These are phyloP conservation scores for Oreohelix idahoensis DNA, from an alignment of 1,140 invertebrate genomes.

Conservation along the genomic window DNA sequence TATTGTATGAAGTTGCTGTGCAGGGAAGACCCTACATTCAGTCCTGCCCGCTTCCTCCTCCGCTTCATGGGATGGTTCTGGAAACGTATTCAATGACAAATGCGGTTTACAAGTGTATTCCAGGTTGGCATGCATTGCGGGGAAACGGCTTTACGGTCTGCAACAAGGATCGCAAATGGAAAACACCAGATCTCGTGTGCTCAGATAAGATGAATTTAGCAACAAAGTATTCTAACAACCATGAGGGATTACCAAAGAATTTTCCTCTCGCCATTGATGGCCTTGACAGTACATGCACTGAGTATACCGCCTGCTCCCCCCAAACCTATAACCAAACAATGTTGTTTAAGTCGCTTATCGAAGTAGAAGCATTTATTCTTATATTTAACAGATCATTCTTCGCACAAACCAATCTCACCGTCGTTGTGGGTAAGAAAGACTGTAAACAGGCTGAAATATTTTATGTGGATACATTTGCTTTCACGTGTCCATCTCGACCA, in stretches of 20 bases:
- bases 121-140: not conserved
- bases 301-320: not conserved
- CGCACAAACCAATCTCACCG: not conserved
- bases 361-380: not conserved
- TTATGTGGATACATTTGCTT: not conserved
- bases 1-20: not conserved
- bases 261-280: not conserved
- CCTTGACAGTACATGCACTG: not conserved
- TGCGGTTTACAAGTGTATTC: not conserved
- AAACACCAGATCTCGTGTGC: not conserved
- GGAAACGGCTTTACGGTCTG: not conserved
- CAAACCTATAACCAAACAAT: not conserved
- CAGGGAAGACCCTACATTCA: not conserved
- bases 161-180: not conserved
- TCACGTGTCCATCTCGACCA: not conserved
- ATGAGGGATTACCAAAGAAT: not conserved
- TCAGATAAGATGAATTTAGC: not conserved
- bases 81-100: not conserved
- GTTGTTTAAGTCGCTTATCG: not conserved
- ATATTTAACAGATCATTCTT: not conserved
- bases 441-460: not conserved
- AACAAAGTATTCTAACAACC: not conserved
- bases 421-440: not conserved
- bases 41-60: not conserved
- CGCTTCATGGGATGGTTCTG: not conserved